A percentile compares a stretch with the other conserved stretches of the same genome.
Evolutionary conservation across 92 coral and sea anemone species (phyloP).

Genomic region (Palythoa grandis): DNA sequence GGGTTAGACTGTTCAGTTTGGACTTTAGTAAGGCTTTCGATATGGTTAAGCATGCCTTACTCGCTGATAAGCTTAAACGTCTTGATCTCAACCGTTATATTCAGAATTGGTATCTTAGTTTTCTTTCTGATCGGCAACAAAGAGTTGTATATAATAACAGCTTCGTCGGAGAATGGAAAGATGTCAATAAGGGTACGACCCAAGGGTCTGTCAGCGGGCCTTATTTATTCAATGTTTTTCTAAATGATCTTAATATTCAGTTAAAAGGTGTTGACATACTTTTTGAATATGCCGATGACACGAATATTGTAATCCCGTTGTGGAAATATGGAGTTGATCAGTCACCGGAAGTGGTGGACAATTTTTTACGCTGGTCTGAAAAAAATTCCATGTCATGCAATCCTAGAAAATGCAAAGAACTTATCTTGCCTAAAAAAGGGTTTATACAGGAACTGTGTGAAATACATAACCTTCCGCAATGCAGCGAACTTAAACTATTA

Average conservation of each 20-base stretch:
- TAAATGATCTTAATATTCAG: conserved; percentile 30
- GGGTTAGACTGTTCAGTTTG: conserved; percentile 52
- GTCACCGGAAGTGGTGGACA: background rate
- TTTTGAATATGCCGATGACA: background rate
- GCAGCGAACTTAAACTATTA: background rate
- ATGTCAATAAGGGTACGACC: conserved; percentile 12
- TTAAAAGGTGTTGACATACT: background rate
- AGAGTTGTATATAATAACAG: conserved; percentile 15
- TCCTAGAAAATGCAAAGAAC: conserved; percentile 20
- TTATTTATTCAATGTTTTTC: conserved; percentile 32
- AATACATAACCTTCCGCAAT: background rate
- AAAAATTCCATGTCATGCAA: conserved; percentile 11
- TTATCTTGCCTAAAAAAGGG: too few species aligned
- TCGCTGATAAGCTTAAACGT: conserved; percentile 30
- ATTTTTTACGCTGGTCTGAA: background rate
- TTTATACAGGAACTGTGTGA: conserved; percentile 4
- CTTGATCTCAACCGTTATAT: conserved; percentile 27
- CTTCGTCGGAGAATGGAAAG: conserved; percentile 20
- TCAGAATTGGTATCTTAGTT: conserved; percentile 43
- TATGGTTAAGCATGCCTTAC: conserved; percentile 20
- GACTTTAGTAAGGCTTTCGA: conserved; percentile 62
- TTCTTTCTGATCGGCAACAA: conserved; percentile 27
- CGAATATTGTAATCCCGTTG: background rate
- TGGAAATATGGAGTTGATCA: background rate
- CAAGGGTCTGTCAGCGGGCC: conserved; percentile 44